Base-by-base conservation (phyloP, 1,140 invertebrate species). In the Drosophila simulans region DNA sequence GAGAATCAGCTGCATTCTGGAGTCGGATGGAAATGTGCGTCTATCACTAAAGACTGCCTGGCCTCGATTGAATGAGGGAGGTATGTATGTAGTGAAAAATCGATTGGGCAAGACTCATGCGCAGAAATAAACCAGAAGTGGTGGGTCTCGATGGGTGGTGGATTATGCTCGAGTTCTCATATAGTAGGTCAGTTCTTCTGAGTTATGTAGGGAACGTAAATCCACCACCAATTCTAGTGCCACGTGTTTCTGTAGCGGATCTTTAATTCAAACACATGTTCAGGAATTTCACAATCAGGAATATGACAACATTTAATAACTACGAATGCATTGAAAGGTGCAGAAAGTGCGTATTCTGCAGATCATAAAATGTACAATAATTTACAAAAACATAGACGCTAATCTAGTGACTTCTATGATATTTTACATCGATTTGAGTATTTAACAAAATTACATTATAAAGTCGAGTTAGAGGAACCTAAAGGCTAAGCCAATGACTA, bases 1-100 rank as follows among this genome's bases (percentile, higher is more conserved):
- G 39, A 56, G 55, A 68, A 86, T 86, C 31, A 64, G 55, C 46
- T 72, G 64, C 84, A 88, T 88, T 71, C 53, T 77, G 39, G 37
- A 58, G 56, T 35, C 39, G 17, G 27, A 34, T 49, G 20, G 11
- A 39, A 12, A 37, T 48, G n/a, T 73, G 55, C 55, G 46, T 54
- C 43, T 39, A 35, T 5, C 49, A 58, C 27, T n/a, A 60, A 17
- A 43, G 48, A 73, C 57, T 69, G 64, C 20, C 17, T 40, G 49
- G 34, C 31, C 42, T 55, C 42, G 49, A 39, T 48, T 56, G 42
- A 55, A 56, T 43, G 35, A 15, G 68, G 43, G 31, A 70, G 40
- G 34, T 62, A 49, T 57, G 53, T 71, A 70, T 57, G 15, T 63
- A 12, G 1, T 20, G 68, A 57, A 71, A 71, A 71, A 70, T 71